phyloP scores from a whole-genome alignment of 2,797 vertebrate genomes.

The Hipposideros larvatus region DNA sequence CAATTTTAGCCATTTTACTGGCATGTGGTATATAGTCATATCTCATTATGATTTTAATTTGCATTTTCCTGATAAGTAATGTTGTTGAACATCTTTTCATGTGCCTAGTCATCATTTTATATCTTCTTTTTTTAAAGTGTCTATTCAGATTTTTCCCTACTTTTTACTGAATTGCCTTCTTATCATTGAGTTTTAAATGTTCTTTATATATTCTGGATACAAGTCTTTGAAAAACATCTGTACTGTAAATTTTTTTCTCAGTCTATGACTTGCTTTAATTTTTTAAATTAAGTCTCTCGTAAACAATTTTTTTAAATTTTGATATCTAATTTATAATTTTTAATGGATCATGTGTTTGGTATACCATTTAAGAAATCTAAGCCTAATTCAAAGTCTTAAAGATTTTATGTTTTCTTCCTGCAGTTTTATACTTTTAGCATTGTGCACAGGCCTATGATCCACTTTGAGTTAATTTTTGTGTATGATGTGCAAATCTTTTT shows the following conservation, averaged over 20 bases:
- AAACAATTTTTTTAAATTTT: not conserved
- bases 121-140: not conserved
- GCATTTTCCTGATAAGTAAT: not conserved
- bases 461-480: not conserved
- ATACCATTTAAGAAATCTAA: not conserved
- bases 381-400: not conserved
- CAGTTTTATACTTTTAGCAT: conserved; percentile 1
- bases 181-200: not conserved
- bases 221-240: not conserved
- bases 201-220: not conserved
- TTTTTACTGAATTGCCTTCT: not conserved
- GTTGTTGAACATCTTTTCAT: not conserved
- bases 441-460: not conserved
- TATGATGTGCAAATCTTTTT: not conserved
- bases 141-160: not conserved
- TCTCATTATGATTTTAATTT: not conserved
- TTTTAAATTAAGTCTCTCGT: not conserved
- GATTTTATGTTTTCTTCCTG: not conserved
- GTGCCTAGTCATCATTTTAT: not conserved
- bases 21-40: not conserved
- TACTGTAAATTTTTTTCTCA: not conserved
- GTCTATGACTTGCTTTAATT: not conserved
- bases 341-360: not conserved
- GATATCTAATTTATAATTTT: not conserved
- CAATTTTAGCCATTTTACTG: not conserved